Evolutionary conservation across 2,113 vertebrate species (phyloP).

Genomic region (Phoenicopterus ruber): DNA sequence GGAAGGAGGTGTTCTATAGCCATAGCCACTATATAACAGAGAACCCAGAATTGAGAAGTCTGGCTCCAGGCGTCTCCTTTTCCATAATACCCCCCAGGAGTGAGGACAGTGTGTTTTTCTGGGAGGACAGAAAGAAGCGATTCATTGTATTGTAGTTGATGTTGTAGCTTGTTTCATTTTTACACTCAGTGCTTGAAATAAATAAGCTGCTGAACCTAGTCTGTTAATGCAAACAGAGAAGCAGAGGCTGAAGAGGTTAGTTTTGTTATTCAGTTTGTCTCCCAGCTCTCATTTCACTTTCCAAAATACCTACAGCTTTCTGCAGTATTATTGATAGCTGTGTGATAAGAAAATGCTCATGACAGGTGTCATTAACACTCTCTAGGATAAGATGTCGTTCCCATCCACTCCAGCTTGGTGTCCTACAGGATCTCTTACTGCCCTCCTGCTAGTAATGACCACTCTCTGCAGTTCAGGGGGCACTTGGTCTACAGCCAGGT

Average conservation of each 20-base stretch:
- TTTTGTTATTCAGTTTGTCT: background rate
- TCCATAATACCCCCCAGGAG: background rate
- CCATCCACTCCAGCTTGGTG: background rate
- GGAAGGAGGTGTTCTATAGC: background rate
- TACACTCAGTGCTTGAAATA: background rate
- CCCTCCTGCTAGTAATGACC: background rate
- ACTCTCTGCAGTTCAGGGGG: background rate
- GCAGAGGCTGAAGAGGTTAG: background rate
- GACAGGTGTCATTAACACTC: background rate
- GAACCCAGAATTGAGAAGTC: background rate
- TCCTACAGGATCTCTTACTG: background rate
- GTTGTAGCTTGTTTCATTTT: background rate
- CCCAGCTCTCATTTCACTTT: background rate
- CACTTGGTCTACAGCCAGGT: background rate
- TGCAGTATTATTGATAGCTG: background rate
- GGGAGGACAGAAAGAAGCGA: background rate
- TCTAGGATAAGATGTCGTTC: too few species aligned
- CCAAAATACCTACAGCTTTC: background rate
- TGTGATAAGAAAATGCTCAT: background rate
- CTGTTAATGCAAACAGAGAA: background rate
- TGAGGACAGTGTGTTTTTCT: background rate
- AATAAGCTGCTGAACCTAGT: background rate
- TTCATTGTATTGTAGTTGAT: background rate
- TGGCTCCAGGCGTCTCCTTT: background rate
- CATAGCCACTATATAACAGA: background rate